Percentiles rank a stretch among this genome's conserved stretches.
Conservation (phyloP, 2,888 invertebrate species). For the Horisme vitalbata region DNA sequence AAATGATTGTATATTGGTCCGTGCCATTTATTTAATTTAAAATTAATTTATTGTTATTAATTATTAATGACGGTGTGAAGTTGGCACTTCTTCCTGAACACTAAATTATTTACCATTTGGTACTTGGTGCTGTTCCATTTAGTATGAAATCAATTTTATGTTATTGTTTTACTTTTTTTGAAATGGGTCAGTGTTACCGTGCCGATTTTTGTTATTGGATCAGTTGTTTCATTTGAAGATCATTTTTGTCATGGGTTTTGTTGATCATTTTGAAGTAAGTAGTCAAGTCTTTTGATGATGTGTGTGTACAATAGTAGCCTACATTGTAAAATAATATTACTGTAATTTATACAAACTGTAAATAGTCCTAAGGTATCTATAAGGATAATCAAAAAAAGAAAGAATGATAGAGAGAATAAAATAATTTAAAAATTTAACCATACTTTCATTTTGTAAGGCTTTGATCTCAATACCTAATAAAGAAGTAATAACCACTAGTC, state of each 20-base stretch:
- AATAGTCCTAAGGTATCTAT: slow-evolving; percentile 75
- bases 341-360: slow-evolving; percentile 82
- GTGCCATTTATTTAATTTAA: slow-evolving; percentile 80
- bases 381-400: slow-evolving; percentile 78
- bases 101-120: slow-evolving; percentile 70
- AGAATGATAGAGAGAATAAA: slow-evolving; percentile 79
- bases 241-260: slow-evolving; percentile 37
- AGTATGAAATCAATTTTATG: slow-evolving; percentile 60
- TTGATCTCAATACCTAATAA: no score
- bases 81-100: slow-evolving; percentile 65
- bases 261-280: slow-evolving; percentile 45
- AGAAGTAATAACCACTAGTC: no score
- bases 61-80: slow-evolving; percentile 46
- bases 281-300: slow-evolving; percentile 68
- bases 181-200: slow-evolving; percentile 66
- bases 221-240: slow-evolving; percentile 43
- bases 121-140: slow-evolving; percentile 74
- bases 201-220: slow-evolving; percentile 45
- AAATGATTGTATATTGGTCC: slow-evolving; percentile 68
- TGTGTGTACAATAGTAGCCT: slow-evolving; percentile 77
- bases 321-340: slow-evolving; percentile 75
- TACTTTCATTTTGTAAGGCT: slow-evolving; percentile 56
- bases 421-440: slow-evolving; percentile 60
- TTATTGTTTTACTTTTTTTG: slow-evolving; percentile 48
- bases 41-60: slow-evolving; percentile 67